Evolutionary conservation across 37 sponge, comb jelly and placozoan genomes (phyloP).

Genomic region (Petrosia ficiformis): DNA sequence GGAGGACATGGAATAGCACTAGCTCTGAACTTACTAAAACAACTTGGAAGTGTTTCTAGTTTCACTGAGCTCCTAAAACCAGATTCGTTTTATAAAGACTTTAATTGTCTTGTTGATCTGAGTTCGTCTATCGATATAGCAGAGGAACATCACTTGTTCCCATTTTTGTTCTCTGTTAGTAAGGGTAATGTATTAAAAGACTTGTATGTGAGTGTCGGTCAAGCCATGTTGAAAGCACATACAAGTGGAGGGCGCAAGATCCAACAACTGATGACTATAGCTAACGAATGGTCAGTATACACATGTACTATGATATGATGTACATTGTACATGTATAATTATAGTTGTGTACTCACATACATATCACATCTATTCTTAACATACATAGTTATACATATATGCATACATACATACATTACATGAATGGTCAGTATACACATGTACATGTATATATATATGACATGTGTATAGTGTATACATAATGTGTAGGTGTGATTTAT

Average conservation of each 20-base stretch:
- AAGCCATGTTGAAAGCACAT: constrained; percentile 26
- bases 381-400: too few species aligned
- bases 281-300: constrained; percentile 46
- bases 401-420: too few species aligned
- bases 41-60: constrained; percentile 22
- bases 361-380: neutral
- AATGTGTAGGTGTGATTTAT: too few species aligned
- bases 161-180: constrained; percentile 6
- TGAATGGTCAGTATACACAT: too few species aligned
- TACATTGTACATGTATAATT: too few species aligned
- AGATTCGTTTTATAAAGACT: constrained; percentile 17
- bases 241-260: neutral
- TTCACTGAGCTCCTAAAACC: constrained; percentile 34
- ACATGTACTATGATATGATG: too few species aligned
- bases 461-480: too few species aligned
- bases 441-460: too few species aligned
- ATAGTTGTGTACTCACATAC: neutral
- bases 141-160: neutral
- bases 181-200: constrained; percentile 23
- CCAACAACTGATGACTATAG: constrained; percentile 10
- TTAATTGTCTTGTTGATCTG: constrained; percentile 23
- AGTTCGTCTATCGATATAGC: neutral
- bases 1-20: constrained; percentile 59
- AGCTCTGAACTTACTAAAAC: constrained; percentile 33
- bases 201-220: constrained; percentile 21